phyloP scores from a whole-genome alignment of 2,113 vertebrate genomes.

The Tautogolabrus adspersus region DNA sequence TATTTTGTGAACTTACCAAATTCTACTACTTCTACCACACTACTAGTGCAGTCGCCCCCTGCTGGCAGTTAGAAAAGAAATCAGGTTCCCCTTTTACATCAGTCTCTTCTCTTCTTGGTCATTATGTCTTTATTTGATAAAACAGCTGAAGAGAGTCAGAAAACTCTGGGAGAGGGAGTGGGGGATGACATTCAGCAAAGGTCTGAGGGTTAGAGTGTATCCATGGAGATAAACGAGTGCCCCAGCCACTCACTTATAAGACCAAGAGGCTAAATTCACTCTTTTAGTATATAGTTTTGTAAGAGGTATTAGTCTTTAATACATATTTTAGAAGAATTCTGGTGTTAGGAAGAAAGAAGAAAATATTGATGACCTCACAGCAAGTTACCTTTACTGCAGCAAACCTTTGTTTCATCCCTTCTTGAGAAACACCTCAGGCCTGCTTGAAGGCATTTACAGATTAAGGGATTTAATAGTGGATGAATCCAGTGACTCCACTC shows the following conservation, averaged over 20 bases:
- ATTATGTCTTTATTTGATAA: too few species aligned
- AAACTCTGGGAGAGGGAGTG: too few species aligned
- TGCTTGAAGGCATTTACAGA: slow-evolving; percentile 21
- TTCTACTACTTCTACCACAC: not conserved
- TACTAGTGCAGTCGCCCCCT: not conserved
- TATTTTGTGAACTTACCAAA: not conserved
- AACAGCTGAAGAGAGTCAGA: too few species aligned
- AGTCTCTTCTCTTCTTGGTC: too few species aligned
- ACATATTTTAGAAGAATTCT: not conserved
- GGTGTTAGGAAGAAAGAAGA: not conserved
- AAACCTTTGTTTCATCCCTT: not conserved
- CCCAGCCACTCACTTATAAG: not conserved
- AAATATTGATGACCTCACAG: slow-evolving; percentile 4
- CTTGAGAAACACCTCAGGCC: not conserved
- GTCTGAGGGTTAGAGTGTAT: too few species aligned
- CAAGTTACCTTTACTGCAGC: not conserved
- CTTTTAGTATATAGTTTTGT: not conserved
- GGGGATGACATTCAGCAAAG: too few species aligned
- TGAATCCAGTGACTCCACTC: slow-evolving; percentile 14
- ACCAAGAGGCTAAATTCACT: not conserved
- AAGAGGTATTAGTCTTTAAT: not conserved
- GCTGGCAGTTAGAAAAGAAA: not conserved
- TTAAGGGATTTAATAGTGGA: slow-evolving; percentile 20
- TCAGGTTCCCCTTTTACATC: not conserved
- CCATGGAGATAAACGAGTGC: too few species aligned